Conservation (phyloP, 2,113 vertebrate genomes). For the Gasterosteus aculeatus region DNA sequence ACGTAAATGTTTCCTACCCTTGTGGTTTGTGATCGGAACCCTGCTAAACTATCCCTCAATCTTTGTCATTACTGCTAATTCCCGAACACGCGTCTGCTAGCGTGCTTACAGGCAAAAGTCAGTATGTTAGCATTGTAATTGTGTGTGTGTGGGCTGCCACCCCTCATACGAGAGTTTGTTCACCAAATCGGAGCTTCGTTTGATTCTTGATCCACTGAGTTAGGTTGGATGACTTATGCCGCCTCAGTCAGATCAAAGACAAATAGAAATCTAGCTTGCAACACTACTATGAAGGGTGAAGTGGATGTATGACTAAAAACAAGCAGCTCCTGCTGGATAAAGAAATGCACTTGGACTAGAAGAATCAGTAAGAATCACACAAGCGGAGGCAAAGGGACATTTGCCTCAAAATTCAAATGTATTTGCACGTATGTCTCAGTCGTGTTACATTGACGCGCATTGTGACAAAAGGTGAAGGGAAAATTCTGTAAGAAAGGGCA, state of each 20-base stretch:
- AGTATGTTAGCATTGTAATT: neutral
- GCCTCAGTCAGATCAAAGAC: neutral
- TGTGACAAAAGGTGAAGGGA: slow-evolving; percentile 38
- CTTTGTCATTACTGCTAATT: neutral
- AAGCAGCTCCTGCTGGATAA: neutral
- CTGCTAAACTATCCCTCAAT: neutral
- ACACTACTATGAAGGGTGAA: neutral
- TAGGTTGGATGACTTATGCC: neutral
- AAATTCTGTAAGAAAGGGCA: slow-evolving; percentile 30
- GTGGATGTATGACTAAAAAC: neutral
- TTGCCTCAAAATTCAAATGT: neutral
- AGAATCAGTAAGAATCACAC: neutral
- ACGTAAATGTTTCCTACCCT: neutral
- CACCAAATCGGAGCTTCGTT: neutral
- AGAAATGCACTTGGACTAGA: neutral
- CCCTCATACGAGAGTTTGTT: neutral
- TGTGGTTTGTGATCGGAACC: neutral
- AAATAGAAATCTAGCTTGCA: neutral
- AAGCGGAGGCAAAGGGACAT: neutral
- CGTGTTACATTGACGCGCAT: neutral
- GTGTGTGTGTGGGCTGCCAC: neutral
- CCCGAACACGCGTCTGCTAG: neutral
- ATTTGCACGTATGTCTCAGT: neutral
- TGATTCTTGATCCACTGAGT: neutral
- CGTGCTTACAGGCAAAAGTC: neutral